Evolutionary conservation across 2,888 invertebrate genomes (phyloP), one percentile per base, ranked within the genome.

Genomic region (Dioctria rufipes): DNA sequence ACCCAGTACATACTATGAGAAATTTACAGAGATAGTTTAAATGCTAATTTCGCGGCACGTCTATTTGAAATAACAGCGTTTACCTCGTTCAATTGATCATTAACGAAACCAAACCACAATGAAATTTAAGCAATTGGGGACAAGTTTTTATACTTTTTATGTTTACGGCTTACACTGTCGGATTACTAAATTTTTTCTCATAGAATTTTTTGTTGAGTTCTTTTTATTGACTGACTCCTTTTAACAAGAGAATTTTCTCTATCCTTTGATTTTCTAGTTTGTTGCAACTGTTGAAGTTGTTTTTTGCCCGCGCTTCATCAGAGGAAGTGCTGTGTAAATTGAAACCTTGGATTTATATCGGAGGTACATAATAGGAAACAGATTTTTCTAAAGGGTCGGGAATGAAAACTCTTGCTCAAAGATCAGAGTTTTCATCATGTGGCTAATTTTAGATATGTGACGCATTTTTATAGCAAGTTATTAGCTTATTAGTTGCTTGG

Each of bases 301-400:
- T 51, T 11, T 51, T 51, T 9, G 6, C 37, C 37, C 67, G 25
- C 42, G 9, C 67, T 46, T 13, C 67, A 43, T 43, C 67, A 25
- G 11, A 49, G 37, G 67, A 67, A 43, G 67, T 67, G 25, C 25
- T 37, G 37, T 67, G 46, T 67, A 67, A 67, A 67, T 67, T 49
- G 67, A 67, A 67, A 67, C 49, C 67, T 67, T 46, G 43, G 37
- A 67, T 67, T n/a, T n/a, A n/a, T n/a, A n/a, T n/a, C n/a, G n/a
- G n/a, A n/a, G n/a, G n/a, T n/a, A n/a, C n/a, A n/a, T 67, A 67
- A 67, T 67, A 46, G 67, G 46, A 67, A 67, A 49, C 67, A 67
- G 46, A 67, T 67, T 67, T 66, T 67, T 46, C 51, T 11, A 11
- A 51, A 25, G 25, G 25, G 25, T 25, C 25, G 25, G 51, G 51